Evolutionary conservation across 2,113 vertebrate genomes (phyloP).

Genomic region (Taxidea taxus): DNA sequence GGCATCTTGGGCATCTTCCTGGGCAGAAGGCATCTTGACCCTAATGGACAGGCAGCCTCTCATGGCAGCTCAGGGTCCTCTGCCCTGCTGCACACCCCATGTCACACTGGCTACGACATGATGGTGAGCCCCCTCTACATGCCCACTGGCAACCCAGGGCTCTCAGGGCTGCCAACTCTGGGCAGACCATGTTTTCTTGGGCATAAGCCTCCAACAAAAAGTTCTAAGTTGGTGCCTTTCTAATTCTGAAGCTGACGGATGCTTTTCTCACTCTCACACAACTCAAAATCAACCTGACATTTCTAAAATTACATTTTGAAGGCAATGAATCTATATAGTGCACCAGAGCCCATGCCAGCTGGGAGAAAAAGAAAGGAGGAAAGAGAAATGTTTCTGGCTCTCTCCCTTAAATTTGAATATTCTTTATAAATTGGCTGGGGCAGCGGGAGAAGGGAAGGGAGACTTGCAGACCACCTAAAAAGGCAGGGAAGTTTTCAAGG

Average conservation of each 20-base stretch:
- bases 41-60: not conserved
- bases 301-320: constrained; percentile 60
- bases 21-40: not conserved
- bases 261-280: constrained; percentile 48
- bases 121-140: not conserved
- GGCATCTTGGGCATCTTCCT: no score
- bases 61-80: not conserved
- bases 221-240: constrained; percentile 37
- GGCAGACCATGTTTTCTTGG: constrained; percentile 3
- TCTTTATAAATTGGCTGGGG: not conserved
- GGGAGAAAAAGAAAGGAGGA: not conserved
- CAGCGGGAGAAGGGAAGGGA: no score
- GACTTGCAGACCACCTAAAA: not conserved
- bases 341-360: not conserved
- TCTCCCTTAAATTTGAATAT: not conserved
- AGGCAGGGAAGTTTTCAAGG: not conserved
- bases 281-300: constrained; percentile 68
- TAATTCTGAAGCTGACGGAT: constrained; percentile 37
- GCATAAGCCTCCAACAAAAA: not conserved
- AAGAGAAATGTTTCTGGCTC: not conserved
- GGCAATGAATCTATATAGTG: constrained; percentile 33
- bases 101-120: not conserved
- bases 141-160: not conserved
- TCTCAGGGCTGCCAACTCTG: not conserved
- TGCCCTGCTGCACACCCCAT: not conserved